Evolutionary conservation across 2,797 vertebrate species (phyloP), one percentile per base, ranked within the genome.

Genomic region (Anguilla marmorata): DNA sequence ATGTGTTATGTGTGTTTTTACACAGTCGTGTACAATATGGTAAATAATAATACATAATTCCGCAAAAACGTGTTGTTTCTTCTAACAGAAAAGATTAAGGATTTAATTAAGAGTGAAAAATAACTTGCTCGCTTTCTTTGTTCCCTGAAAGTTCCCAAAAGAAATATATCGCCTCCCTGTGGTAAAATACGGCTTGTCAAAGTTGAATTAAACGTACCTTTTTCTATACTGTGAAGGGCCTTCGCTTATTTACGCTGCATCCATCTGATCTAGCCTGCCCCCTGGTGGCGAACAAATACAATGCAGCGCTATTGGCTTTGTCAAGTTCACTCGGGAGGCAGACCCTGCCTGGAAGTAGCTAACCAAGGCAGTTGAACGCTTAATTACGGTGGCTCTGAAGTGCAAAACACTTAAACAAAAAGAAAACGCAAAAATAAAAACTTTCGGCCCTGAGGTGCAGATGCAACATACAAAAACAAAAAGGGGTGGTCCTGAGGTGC

Each of bases 111-210:
- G 85, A 88, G 89, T 89, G 92, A 69, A 94, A 94, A 94, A 91
- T 92, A 95, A 94, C 91, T 95, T 95, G 95, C 94, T 95, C 94
- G 94, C 93, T 88, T 58, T 89, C 92, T 95, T 94, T 93, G 90
- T 94, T 93, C 89, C 30, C 24, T 69, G 60, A 72, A 72, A 50
- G 19, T 48, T 16, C 60, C 21, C 12, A 60, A 9, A 41, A 30
- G 37, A 76, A 19, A 27, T 50, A 66, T 74, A 54, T 27, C 86
- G 90, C 90, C 90, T 21, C 88, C 89, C 66, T 45, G 89, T 87
- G 91, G 88, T 24, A 21, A 37, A 69, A 56, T 48, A 27, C 41
- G 87, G 54, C 27, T n/a, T 52, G 7, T 48, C 45, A 50, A 33
- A 84, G n/a, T 56, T 48, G 45, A 45, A 21, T 9, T 45, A 69